These are phyloP conservation scores for Perognathus longimembris DNA, from an alignment of 2,113 vertebrate species.

Conservation along the genomic window DNA sequence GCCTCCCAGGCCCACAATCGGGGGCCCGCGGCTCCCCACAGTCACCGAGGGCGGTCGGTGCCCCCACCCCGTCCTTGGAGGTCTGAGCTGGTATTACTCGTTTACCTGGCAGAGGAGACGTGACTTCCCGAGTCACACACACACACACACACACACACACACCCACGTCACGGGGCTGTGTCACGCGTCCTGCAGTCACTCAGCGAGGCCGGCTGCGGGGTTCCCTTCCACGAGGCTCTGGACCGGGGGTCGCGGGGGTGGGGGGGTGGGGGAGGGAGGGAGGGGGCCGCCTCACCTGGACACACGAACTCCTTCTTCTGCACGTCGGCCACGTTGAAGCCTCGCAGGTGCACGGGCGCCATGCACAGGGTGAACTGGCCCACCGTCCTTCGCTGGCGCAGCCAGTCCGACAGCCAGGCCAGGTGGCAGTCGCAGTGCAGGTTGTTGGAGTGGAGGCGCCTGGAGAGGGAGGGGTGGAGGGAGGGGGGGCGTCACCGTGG, in stretches of 20 bases:
- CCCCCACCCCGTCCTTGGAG: background rate
- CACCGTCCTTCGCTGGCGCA: constrained; percentile 93
- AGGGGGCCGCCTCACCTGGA: constrained; percentile 88
- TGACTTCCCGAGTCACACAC: background rate
- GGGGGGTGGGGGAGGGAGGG: background rate
- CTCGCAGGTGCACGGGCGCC: constrained; percentile 95
- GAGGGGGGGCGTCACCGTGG: background rate
- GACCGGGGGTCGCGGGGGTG: background rate
- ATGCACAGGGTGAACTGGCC: constrained; percentile 99
- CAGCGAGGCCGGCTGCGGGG: background rate
- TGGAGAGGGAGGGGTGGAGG: constrained; percentile 16
- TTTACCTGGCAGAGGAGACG: background rate
- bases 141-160: too few relatives aligned
- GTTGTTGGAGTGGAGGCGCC: constrained; percentile 97
- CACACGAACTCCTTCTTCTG: constrained; percentile 98
- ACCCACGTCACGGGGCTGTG: too few relatives aligned
- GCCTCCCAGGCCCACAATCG: too few relatives aligned
- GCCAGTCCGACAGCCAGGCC: constrained; percentile 98
- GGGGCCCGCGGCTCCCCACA: too few relatives aligned
- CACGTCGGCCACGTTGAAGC: constrained; percentile 96
- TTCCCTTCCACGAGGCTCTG: background rate
- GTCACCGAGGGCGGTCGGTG: too few relatives aligned
- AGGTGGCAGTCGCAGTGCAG: constrained; percentile 98
- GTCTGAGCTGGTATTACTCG: background rate
- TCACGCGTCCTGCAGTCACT: too few relatives aligned